phyloP scores from a whole-genome alignment of 2,888 invertebrate genomes.

The Boloria euphrosyne region DNA sequence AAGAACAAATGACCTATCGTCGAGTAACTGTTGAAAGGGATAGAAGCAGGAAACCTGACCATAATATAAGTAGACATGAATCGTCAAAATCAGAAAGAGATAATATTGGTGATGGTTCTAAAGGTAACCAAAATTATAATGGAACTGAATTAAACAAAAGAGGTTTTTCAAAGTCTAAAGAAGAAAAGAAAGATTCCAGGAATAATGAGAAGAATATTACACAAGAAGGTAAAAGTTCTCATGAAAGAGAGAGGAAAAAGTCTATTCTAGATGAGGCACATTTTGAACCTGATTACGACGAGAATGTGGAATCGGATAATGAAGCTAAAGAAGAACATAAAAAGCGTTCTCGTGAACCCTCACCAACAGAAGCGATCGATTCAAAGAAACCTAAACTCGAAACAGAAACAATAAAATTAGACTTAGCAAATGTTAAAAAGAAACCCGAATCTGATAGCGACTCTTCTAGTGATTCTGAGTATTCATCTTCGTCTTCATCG shows the following conservation, averaged over 20 bases:
- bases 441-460: constrained; percentile 73
- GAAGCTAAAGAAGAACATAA: constrained; percentile 82
- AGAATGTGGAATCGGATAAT: constrained; percentile 82
- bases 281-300: constrained; percentile 89
- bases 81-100: constrained; percentile 58
- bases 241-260: constrained; percentile 82
- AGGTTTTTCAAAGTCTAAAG: constrained; percentile 50
- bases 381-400: constrained; percentile 65
- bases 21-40: constrained; percentile 77
- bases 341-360: constrained; percentile 55
- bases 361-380: constrained; percentile 56
- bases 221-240: constrained; percentile 79
- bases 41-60: constrained; percentile 66
- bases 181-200: constrained; percentile 45
- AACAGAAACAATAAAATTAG: constrained; percentile 74
- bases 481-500: constrained; percentile 76
- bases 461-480: constrained; percentile 72
- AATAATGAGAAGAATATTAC: constrained; percentile 49
- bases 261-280: constrained; percentile 87
- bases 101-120: constrained; percentile 51
- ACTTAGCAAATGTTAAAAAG: constrained; percentile 75
- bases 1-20: constrained; percentile 68
- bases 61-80: constrained; percentile 49
- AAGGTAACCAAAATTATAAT: constrained; percentile 55
- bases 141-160: constrained; percentile 53